Conservation (phyloP, 2,113 vertebrate genomes). For the Zapus hudsonius region DNA sequence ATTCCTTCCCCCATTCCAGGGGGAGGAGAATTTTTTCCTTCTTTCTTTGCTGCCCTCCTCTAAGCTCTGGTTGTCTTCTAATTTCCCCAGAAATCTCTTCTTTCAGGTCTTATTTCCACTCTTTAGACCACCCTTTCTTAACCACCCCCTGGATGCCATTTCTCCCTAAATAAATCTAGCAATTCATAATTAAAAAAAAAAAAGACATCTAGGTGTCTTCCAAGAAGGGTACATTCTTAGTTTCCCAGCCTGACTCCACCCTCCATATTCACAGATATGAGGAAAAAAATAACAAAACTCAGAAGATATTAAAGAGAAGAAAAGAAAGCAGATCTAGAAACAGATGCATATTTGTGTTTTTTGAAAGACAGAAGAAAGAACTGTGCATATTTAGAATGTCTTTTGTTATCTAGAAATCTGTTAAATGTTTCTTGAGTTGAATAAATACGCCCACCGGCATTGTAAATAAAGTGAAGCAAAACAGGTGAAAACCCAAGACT, state of each 20-base stretch:
- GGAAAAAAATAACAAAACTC: constrained; percentile 2
- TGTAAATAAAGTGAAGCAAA: constrained; percentile 43
- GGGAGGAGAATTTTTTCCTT: too few species aligned
- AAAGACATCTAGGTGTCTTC: neutral
- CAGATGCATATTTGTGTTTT: neutral
- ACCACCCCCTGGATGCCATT: too few species aligned
- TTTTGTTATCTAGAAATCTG: constrained; percentile 62
- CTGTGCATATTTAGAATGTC: constrained; percentile 58
- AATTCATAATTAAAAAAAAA: neutral
- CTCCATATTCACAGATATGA: constrained; percentile 10
- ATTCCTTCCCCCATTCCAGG: too few species aligned
- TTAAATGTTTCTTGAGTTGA: constrained; percentile 59
- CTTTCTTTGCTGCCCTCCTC: too few species aligned
- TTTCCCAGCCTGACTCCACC: neutral
- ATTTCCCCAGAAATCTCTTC: too few species aligned
- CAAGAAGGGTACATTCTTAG: neutral
- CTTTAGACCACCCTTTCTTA: too few species aligned
- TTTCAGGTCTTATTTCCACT: too few species aligned
- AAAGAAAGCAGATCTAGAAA: constrained; percentile 51
- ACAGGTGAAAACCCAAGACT: constrained; percentile 8
- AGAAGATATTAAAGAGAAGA: constrained; percentile 53
- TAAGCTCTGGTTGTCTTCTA: too few species aligned
- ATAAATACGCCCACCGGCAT: constrained; percentile 29
- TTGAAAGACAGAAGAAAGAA: neutral
- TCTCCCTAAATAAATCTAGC: too few species aligned